Evolutionary conservation across 2,797 vertebrate species (phyloP), one percentile per base, ranked within the genome.

Genomic region (Acestrorhynchus altus): DNA sequence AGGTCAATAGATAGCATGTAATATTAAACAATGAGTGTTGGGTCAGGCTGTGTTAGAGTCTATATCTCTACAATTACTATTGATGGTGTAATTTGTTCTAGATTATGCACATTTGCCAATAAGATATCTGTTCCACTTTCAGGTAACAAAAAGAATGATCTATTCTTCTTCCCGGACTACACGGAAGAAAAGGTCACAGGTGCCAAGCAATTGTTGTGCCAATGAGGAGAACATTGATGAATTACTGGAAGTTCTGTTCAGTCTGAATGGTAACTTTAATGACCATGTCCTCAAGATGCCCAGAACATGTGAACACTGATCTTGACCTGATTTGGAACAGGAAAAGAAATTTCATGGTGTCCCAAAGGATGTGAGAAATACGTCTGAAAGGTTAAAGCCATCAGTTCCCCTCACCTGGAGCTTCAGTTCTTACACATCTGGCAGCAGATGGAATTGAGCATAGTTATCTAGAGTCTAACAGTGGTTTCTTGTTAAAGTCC

Each of bases 241-340:
- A 15, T 44, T 72, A 2, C 60, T 69, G 66, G 76, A 73, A 54
- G 51, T 72, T 59, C 70, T 77, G 1, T 75, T 79, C 49, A 8
- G 31, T 18, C 46, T 66, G 31, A 64, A 16, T 20, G 16, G 51
- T 26, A 4, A 24, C 71, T 26, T 63, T 52, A 67, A 57, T 31
- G 35, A 28, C 20, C 54, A 69, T 69, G 35, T 65, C 52, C 57
- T 39, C 54, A 40, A 60, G 28, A 8, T 52, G n/a, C 39, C 60
- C 8, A 26, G 61, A 8, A 16, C 51, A 66, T 42, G 51, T 83
- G 12, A 49, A 16, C 42, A 61, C 11, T 11, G 42, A 61, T 47
- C 60, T 40, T 40, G 56, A 64, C 18, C 26, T 26, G 11, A 54
- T 10, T 20, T 28, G 51, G 40, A 56, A 42, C 52, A 39, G 18